These are phyloP conservation scores for Octopus sinensis DNA, from an alignment of 1,140 invertebrate genomes.

Conservation along the genomic window DNA sequence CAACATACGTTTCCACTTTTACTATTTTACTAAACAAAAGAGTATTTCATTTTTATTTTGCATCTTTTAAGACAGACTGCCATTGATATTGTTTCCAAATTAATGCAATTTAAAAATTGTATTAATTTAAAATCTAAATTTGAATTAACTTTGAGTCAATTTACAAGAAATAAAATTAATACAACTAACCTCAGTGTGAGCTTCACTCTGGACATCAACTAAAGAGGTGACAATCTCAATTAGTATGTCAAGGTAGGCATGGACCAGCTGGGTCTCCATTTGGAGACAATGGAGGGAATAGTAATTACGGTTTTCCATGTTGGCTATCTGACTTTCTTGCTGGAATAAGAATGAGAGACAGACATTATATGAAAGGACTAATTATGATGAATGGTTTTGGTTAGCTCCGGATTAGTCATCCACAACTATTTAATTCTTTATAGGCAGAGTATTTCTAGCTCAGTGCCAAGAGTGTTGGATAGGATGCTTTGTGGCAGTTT, in stretches of 20 bases:
- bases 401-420: too few species aligned
- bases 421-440: too few species aligned
- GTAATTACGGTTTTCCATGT: constrained; percentile 69
- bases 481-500: too few species aligned
- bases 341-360: constrained; percentile 26
- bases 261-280: constrained; percentile 72
- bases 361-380: too few species aligned
- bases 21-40: too few species aligned
- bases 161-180: not conserved
- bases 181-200: constrained; percentile 65
- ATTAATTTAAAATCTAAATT: not conserved
- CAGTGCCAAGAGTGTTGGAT: too few species aligned
- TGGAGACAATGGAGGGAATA: constrained; percentile 72
- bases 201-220: constrained; percentile 64
- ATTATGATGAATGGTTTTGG: too few species aligned
- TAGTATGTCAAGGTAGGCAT: constrained; percentile 68
- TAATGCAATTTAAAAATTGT: not conserved
- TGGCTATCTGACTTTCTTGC: constrained; percentile 70
- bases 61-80: too few species aligned
- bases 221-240: constrained; percentile 66
- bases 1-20: too few species aligned
- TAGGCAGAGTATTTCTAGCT: too few species aligned
- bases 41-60: too few species aligned
- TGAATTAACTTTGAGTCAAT: not conserved
- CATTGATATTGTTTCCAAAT: not conserved